Evolutionary conservation across 1,140 invertebrate species (phyloP).

Genomic region (Monomorium pharaonis): DNA sequence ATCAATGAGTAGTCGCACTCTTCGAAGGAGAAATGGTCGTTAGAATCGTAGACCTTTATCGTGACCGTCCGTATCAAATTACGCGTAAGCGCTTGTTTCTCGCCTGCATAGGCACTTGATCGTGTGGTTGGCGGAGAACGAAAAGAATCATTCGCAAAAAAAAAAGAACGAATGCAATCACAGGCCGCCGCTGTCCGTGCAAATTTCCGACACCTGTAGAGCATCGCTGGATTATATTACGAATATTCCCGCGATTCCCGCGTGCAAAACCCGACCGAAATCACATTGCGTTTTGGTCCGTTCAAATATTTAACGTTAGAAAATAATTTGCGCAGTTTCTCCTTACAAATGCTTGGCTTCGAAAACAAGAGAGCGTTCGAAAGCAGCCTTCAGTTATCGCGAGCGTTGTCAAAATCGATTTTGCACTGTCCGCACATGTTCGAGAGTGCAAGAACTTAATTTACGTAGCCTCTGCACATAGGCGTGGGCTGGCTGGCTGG

Average conservation of each 20-base stretch:
- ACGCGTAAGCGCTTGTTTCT: neutral
- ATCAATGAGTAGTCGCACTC: neutral
- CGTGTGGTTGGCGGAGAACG: neutral
- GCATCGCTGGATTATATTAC: neutral
- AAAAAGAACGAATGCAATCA: no score
- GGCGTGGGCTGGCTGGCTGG: no score
- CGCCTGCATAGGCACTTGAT: neutral
- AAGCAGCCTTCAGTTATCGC: neutral
- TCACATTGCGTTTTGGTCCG: neutral
- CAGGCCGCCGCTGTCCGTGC: no score
- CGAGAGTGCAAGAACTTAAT: constrained; percentile 13
- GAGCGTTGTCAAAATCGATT: constrained; percentile 40
- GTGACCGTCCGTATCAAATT: neutral
- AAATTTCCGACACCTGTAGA: neutral
- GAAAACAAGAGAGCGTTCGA: neutral
- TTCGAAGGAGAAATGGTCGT: neutral
- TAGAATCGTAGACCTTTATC: neutral
- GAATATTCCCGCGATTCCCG: neutral
- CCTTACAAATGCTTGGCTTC: neutral
- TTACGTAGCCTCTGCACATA: constrained; percentile 24
- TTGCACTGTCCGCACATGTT: constrained; percentile 25
- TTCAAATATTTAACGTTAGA: neutral
- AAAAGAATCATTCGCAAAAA: neutral
- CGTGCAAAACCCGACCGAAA: neutral
- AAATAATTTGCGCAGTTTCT: neutral